A percentile compares a stretch with the other conserved stretches of the same genome.
These are phyloP conservation scores for Pantherophis alleghaniensis DNA, from an alignment of 2,797 vertebrate species.

Conservation along the genomic window DNA sequence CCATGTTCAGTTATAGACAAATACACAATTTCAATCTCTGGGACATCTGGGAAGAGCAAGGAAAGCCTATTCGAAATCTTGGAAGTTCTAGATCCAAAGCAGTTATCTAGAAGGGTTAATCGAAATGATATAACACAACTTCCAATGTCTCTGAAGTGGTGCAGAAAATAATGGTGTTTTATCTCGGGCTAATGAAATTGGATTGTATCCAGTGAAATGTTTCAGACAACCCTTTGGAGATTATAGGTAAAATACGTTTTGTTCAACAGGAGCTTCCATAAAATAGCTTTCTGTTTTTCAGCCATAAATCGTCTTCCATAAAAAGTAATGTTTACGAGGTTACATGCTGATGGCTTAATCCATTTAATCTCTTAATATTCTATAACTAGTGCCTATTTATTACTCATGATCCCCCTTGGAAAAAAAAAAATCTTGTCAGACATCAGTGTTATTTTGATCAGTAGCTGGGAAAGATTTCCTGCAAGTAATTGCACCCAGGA, in stretches of 20 bases:
- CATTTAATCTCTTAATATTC: constrained; percentile 29
- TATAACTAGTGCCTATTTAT: not conserved
- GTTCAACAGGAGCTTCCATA: not conserved
- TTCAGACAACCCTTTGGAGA: not conserved
- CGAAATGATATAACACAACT: not conserved
- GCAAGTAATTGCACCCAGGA: not conserved
- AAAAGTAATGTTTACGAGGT: not conserved
- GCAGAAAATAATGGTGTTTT: not conserved
- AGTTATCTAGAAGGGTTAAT: not conserved
- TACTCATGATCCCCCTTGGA: not conserved
- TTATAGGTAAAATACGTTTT: not conserved
- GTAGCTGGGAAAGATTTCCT: not conserved
- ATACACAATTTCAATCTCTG: too few species aligned
- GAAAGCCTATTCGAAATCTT: not conserved
- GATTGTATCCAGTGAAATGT: not conserved
- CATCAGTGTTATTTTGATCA: not conserved
- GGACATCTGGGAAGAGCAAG: not conserved
- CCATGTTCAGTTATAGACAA: not conserved
- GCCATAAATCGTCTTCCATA: not conserved
- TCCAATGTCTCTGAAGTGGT: not conserved
- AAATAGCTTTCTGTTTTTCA: not conserved
- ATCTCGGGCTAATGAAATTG: not conserved
- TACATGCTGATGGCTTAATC: not conserved
- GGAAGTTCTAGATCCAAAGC: not conserved
- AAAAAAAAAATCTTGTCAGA: not conserved